These are phyloP conservation scores for Ptychoptera contaminata DNA, from an alignment of 2,888 invertebrate genomes.

Conservation along the genomic window DNA sequence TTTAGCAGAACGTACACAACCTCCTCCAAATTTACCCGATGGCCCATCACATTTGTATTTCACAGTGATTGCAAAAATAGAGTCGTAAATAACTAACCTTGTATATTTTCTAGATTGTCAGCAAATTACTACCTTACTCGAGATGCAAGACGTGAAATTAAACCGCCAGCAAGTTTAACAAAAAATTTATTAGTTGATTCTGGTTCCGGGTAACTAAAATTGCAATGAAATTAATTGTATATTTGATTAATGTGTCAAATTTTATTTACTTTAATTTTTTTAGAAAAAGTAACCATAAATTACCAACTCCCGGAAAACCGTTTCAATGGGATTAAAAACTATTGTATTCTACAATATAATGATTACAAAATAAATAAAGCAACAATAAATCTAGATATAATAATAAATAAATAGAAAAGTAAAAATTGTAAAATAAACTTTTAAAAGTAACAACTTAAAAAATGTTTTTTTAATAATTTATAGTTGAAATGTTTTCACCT, in stretches of 20 bases:
- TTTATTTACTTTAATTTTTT: conserved; percentile 2
- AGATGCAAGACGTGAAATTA: conserved; percentile 67
- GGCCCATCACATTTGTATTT: conserved; percentile 55
- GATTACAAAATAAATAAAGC: too few relatives aligned
- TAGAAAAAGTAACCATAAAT: conserved; percentile 25
- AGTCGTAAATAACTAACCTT: conserved; percentile 4
- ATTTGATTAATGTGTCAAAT: background rate
- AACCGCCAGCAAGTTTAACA: conserved; percentile 24
- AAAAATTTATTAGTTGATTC: conserved; percentile 3
- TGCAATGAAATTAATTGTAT: background rate
- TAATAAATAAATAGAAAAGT: too few relatives aligned
- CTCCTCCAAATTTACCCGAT: conserved; percentile 63
- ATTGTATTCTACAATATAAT: background rate
- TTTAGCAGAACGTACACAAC: conserved; percentile 59
- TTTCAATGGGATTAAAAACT: conserved; percentile 39
- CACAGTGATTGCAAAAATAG: background rate
- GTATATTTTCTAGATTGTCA: conserved; percentile 35
- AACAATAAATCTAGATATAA: too few relatives aligned
- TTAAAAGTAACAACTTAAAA: too few relatives aligned
- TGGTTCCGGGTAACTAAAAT: background rate
- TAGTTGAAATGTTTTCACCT: too few relatives aligned
- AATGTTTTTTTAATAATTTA: too few relatives aligned
- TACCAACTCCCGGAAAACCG: conserved; percentile 40
- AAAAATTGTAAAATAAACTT: too few relatives aligned
- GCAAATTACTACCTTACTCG: conserved; percentile 72